Percentiles rank a stretch among this genome's conserved stretches.
Evolutionary conservation across 2,113 vertebrate genomes (phyloP).

Genomic region (Notarius lentiginosus): DNA sequence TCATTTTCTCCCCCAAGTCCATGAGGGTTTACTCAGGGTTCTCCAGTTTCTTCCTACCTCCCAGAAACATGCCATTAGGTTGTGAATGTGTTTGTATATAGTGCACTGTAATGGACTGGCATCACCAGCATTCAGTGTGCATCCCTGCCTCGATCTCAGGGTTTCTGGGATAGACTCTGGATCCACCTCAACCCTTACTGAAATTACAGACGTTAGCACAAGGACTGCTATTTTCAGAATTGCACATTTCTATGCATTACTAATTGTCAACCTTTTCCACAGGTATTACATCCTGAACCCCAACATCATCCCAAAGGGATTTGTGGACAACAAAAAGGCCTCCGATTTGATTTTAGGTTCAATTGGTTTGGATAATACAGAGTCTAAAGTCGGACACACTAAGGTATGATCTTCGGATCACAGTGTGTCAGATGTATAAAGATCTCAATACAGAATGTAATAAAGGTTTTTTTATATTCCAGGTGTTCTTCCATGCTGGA

Average conservation of each 20-base stretch:
- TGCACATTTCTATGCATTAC: not conserved
- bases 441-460: not conserved
- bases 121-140: not conserved
- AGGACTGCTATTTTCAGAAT: not conserved
- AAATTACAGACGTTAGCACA: not conserved
- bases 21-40: not conserved
- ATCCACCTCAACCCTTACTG: not conserved
- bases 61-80: not conserved
- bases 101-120: not conserved
- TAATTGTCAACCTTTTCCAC: not conserved
- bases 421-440: not conserved
- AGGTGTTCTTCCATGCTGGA: slow-evolving; percentile 75
- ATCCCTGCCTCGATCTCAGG: not conserved
- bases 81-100: not conserved
- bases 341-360: slow-evolving; percentile 71
- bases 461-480: not conserved
- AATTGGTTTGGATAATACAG: slow-evolving; percentile 67
- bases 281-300: slow-evolving; percentile 61
- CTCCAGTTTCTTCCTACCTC: not conserved
- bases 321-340: slow-evolving; percentile 83
- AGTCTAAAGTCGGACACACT: slow-evolving; percentile 76
- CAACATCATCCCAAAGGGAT: slow-evolving; percentile 62
- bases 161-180: not conserved
- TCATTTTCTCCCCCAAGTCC: not conserved
- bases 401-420: slow-evolving; percentile 62